Conservation (phyloP, 2,888 invertebrate species). For the Sarcophaga variegata region DNA sequence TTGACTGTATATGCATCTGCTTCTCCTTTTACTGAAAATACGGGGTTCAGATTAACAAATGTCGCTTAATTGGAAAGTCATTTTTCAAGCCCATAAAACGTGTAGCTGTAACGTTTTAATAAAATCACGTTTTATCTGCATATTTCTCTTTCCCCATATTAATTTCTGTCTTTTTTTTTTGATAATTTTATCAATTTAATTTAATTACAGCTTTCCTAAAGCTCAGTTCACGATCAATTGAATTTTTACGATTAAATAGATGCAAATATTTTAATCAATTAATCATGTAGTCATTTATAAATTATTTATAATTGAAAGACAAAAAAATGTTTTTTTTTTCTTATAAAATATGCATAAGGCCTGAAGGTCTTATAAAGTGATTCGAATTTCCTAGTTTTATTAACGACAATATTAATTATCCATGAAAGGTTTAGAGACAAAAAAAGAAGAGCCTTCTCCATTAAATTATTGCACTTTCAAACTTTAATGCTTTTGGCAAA, state of each 20-base stretch:
- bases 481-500: background rate
- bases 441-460: background rate
- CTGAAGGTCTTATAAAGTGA: background rate
- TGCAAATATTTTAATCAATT: conserved; percentile 40
- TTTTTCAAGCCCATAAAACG: conserved; percentile 4
- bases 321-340: background rate
- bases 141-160: background rate
- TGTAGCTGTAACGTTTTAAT: conserved; percentile 33
- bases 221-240: background rate
- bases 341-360: background rate
- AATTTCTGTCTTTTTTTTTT: too few relatives aligned
- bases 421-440: background rate
- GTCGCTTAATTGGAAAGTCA: background rate
- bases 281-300: conserved; percentile 25
- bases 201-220: conserved; percentile 48
- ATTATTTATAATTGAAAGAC: conserved; percentile 12
- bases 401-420: conserved; percentile 12
- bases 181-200: conserved; percentile 19
- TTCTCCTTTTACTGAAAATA: too few relatives aligned
- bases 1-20: too few relatives aligned
- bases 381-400: conserved; percentile 38
- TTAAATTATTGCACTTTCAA: too few relatives aligned
- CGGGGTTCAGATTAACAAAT: background rate
- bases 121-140: conserved; percentile 57
- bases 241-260: conserved; percentile 27